Evolutionary conservation across 1,140 invertebrate species (phyloP).

Genomic region (Papilio glaucus): DNA sequence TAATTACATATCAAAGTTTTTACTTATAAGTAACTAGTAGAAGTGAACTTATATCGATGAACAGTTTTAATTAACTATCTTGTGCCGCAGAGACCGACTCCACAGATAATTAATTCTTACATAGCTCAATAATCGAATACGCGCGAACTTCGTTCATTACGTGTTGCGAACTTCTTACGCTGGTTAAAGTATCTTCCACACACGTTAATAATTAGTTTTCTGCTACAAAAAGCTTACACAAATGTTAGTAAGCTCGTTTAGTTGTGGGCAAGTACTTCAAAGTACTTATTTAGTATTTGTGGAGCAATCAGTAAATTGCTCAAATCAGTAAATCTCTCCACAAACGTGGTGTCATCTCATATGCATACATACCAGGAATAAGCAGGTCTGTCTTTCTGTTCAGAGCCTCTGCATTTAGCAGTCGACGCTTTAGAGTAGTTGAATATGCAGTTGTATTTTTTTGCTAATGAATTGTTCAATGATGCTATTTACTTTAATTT

Average conservation of each 20-base stretch:
- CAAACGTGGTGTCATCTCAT: too few species aligned
- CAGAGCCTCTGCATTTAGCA: too few species aligned
- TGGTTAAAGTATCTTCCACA: neutral
- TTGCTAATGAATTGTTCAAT: too few species aligned
- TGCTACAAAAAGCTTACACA: too few species aligned
- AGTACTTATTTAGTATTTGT: neutral
- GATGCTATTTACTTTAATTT: too few species aligned
- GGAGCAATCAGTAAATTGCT: neutral
- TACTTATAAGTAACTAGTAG: neutral
- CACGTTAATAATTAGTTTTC: constrained; percentile 3
- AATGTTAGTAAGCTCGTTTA: neutral
- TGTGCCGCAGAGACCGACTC: neutral
- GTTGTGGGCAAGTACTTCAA: neutral
- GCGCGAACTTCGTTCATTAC: constrained; percentile 21
- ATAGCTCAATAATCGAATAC: constrained; percentile 25
- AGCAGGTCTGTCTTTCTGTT: too few species aligned
- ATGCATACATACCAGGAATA: too few species aligned
- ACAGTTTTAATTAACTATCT: constrained; percentile 28
- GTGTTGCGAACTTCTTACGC: neutral
- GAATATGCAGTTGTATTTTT: too few species aligned
- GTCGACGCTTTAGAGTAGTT: neutral
- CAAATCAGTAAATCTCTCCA: too few species aligned
- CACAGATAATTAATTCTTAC: constrained; percentile 25
- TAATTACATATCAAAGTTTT: neutral
- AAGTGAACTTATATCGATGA: neutral